Evolutionary conservation across 2,797 vertebrate genomes (phyloP).

Genomic region (Meda fulgida): DNA sequence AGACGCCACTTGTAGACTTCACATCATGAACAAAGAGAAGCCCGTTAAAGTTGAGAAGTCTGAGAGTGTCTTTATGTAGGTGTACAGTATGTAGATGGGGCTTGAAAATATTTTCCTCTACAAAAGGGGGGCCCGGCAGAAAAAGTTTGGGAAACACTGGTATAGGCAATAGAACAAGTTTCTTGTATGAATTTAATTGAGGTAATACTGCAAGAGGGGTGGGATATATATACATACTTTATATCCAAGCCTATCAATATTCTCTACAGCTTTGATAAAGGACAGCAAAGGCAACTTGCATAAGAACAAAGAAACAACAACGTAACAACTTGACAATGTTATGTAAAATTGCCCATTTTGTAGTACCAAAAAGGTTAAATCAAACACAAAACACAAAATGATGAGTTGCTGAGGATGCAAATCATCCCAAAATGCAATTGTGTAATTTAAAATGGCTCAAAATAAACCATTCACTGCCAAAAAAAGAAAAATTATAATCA

Average conservation of each 20-base stretch:
- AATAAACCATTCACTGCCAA: slow-evolving; percentile 5
- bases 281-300: slow-evolving; percentile 11
- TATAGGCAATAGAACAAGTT: neutral
- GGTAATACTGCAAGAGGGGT: neutral
- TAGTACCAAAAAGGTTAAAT: neutral
- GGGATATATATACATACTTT: neutral
- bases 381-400: neutral
- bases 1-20: neutral
- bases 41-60: neutral
- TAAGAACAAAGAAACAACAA: slow-evolving; percentile 1
- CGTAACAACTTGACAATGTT: neutral
- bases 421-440: slow-evolving; percentile 40
- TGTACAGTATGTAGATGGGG: neutral
- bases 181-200: neutral
- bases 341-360: neutral
- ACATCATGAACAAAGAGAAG: neutral
- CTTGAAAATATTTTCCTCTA: neutral
- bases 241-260: slow-evolving; percentile 5
- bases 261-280: slow-evolving; percentile 20
- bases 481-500: neutral
- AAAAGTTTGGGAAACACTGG: neutral
- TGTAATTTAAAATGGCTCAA: neutral
- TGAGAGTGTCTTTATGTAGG: neutral
- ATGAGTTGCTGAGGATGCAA: slow-evolving; percentile 22
- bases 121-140: neutral